A percentile compares a stretch with the other conserved stretches of the same genome.
phyloP scores from a whole-genome alignment of 2,888 invertebrate species.

The Athetis lepigone region DNA sequence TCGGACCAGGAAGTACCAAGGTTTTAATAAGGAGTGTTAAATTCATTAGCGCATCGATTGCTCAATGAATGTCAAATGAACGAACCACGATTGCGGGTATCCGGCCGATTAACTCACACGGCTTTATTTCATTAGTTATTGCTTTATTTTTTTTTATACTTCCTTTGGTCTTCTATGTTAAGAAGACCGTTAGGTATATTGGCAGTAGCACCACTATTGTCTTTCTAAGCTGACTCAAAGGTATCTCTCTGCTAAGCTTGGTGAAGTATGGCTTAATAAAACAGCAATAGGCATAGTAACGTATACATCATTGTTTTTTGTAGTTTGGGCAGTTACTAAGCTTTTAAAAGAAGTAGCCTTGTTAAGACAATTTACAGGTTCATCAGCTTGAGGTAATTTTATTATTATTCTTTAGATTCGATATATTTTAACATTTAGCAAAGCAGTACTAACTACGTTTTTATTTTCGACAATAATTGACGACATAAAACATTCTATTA shows the following conservation, averaged over 20 bases:
- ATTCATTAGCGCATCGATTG: constrained; percentile 39
- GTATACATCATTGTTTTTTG: neutral
- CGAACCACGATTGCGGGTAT: constrained; percentile 36
- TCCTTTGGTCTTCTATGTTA: neutral
- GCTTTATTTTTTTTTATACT: neutral
- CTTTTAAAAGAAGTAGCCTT: neutral
- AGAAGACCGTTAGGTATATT: neutral
- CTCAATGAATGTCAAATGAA: constrained; percentile 52
- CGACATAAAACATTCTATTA: constrained; percentile 13
- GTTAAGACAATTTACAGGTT: constrained; percentile 5
- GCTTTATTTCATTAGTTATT: constrained; percentile 26
- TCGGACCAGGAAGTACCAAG: constrained; percentile 30
- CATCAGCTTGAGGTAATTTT: constrained; percentile 15
- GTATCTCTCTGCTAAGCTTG: neutral
- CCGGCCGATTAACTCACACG: constrained; percentile 31
- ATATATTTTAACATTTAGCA: constrained; percentile 28
- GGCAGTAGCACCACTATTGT: too few relatives aligned
- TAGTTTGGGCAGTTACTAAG: constrained; percentile 11
- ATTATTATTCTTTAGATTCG: neutral
- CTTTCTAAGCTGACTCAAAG: neutral
- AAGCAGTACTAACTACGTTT: constrained; percentile 26
- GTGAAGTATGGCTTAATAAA: neutral
- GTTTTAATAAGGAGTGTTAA: constrained; percentile 38
- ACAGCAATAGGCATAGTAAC: neutral
- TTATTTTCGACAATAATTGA: neutral